Percentiles rank a stretch among this genome's conserved stretches.
Evolutionary conservation across 2,888 invertebrate species (phyloP).

Genomic region (Scaptomyza reducta): DNA sequence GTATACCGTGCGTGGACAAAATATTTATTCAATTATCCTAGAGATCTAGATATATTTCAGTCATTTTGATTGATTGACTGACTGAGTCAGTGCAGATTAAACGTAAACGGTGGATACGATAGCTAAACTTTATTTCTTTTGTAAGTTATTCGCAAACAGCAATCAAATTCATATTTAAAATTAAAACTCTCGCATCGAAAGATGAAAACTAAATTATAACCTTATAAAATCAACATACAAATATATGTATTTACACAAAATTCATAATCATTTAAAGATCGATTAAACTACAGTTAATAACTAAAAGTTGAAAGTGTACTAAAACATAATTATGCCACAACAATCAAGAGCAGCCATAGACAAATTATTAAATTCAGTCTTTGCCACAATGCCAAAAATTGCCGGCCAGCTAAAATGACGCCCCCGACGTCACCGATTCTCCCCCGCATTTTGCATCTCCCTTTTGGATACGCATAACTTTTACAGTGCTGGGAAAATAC

Average conservation of each 20-base stretch:
- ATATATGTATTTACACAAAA: not conserved
- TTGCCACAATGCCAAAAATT: constrained; percentile 35
- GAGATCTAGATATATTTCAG: too few species aligned
- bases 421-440: not conserved
- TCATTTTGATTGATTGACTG: too few species aligned
- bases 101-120: too few species aligned
- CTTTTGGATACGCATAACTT: constrained; percentile 59
- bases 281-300: constrained; percentile 25
- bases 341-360: constrained; percentile 52
- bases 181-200: not conserved
- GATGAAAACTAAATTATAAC: not conserved
- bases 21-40: too few species aligned
- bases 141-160: too few species aligned
- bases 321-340: constrained; percentile 59
- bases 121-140: too few species aligned
- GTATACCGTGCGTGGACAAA: too few species aligned
- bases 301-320: constrained; percentile 45
- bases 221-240: not conserved
- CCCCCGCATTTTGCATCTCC: constrained; percentile 2
- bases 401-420: constrained; percentile 11
- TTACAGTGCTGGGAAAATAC: constrained; percentile 30
- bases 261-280: not conserved
- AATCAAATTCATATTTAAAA: too few species aligned
- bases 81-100: too few species aligned
- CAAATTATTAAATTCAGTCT: constrained; percentile 61